These are phyloP conservation scores for Diglossa cyanea DNA, from an alignment of 2,797 vertebrate species.

Conservation along the genomic window DNA sequence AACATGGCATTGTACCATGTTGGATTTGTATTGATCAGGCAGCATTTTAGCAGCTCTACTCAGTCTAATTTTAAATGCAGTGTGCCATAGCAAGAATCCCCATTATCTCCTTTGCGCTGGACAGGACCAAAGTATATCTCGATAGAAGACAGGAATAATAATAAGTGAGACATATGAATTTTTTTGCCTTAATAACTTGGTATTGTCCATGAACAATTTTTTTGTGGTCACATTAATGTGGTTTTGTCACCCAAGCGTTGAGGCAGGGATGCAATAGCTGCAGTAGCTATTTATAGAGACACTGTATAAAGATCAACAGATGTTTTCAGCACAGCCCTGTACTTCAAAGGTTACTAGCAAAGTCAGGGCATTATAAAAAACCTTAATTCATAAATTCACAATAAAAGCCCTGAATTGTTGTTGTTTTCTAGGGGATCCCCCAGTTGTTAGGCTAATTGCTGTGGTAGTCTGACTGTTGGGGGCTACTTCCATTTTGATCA, in stretches of 20 bases:
- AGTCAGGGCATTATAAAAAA: neutral
- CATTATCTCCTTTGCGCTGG: neutral
- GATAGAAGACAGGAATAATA: neutral
- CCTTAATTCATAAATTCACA: neutral
- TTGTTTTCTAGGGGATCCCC: neutral
- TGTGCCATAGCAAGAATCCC: neutral
- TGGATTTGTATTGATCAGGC: neutral
- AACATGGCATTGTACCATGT: accelerated
- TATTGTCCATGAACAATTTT: neutral
- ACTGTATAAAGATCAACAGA: constrained; percentile 12
- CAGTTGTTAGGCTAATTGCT: neutral
- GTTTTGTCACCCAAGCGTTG: neutral
- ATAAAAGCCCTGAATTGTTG: neutral
- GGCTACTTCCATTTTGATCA: neutral
- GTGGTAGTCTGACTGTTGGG: accelerated
- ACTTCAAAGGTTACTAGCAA: neutral
- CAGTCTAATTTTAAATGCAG: neutral
- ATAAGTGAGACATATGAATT: neutral
- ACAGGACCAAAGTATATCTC: neutral
- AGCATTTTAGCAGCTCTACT: neutral
- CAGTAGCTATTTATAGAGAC: neutral
- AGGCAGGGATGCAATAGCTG: neutral
- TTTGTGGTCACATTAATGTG: neutral
- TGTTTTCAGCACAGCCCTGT: constrained; percentile 33
- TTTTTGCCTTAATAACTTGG: neutral